A percentile compares a stretch with the other conserved stretches of the same genome.
phyloP scores from a whole-genome alignment of 2,113 vertebrate species.

The Macaca nemestrina region DNA sequence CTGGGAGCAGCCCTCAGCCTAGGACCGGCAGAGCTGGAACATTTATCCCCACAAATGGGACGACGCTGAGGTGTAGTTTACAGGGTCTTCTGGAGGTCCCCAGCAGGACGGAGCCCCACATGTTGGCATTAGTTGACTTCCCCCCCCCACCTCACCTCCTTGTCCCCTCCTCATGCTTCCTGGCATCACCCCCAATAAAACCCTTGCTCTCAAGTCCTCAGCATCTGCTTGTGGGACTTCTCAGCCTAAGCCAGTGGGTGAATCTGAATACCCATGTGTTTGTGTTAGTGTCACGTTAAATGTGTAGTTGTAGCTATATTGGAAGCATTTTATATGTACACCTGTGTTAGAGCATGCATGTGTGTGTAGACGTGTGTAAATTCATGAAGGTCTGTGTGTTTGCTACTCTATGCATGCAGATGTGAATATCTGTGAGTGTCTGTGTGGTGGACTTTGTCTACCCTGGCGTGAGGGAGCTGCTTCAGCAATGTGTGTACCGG shows the following conservation, averaged over 20 bases:
- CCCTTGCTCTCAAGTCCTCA: accelerated
- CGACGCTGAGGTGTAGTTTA: accelerated
- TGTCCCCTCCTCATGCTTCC: background rate
- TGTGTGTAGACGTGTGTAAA: background rate
- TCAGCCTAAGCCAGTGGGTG: accelerated
- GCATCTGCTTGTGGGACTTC: background rate
- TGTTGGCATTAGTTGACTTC: accelerated
- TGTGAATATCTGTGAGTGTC: background rate
- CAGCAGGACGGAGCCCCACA: background rate
- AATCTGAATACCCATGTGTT: accelerated
- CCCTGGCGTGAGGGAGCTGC: background rate
- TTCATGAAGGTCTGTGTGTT: background rate
- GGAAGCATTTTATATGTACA: background rate
- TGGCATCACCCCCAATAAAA: background rate
- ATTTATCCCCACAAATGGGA: background rate
- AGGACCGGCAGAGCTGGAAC: background rate
- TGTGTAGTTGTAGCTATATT: accelerated
- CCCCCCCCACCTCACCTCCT: background rate
- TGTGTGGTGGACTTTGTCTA: background rate
- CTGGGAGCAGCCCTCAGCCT: background rate
- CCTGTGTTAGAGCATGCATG: accelerated
- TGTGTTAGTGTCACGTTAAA: accelerated
- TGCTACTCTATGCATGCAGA: background rate
- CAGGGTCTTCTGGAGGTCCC: background rate
- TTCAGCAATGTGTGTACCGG: accelerated